Evolutionary conservation across 2,113 vertebrate genomes (phyloP), one percentile per base, ranked within the genome.

Genomic region (Gracilinanus agilis): DNA sequence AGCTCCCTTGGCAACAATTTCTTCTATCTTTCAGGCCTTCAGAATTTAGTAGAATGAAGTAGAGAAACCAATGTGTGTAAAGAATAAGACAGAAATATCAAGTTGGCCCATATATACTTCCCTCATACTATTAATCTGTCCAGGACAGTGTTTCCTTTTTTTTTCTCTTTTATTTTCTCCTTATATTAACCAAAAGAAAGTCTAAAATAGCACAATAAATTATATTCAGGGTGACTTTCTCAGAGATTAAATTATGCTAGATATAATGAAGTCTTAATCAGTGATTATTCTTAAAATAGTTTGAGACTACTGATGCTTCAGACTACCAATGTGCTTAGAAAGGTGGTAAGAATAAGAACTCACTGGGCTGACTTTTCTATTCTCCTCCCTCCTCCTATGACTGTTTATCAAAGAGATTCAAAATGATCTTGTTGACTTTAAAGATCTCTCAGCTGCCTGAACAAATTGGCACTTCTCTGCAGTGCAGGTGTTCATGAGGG

Each of bases 201-300:
- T 40, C 67, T 83, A 83, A 83, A 83, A 40, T 83, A 83, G 40
- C n/a, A 40, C 19, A 34, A 83, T 83, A 40, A 75, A 40, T 83
- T 40, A 83, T 23, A 83, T 83, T 83, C 67, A 83, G 67, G n/a
- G 67, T 83, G n/a, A 83, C 67, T 83, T 83, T 83, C 67, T 83
- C n/a, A 23, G 67, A 83, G 67, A 83, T 83, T 83, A 83, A 83
- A 83, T 40, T 83, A 83, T 83, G 67, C 67, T 40, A 83, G 67
- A 83, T 83, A 83, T 83, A 83, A 83, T 83, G n/a, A 83, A n/a
- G 67, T 40, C 67, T 83, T 83, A 83, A 83, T 83, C n/a, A 83
- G 67, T 1, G 67, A 83, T 83, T 83, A 83, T 83, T 83, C n/a
- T 83, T 83, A 83, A 83, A 83, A 83, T 83, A 83, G 67, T 83